Evolutionary conservation across 2,888 invertebrate genomes (phyloP), one percentile per base, ranked within the genome.

Genomic region (Andrena trimmerana): DNA sequence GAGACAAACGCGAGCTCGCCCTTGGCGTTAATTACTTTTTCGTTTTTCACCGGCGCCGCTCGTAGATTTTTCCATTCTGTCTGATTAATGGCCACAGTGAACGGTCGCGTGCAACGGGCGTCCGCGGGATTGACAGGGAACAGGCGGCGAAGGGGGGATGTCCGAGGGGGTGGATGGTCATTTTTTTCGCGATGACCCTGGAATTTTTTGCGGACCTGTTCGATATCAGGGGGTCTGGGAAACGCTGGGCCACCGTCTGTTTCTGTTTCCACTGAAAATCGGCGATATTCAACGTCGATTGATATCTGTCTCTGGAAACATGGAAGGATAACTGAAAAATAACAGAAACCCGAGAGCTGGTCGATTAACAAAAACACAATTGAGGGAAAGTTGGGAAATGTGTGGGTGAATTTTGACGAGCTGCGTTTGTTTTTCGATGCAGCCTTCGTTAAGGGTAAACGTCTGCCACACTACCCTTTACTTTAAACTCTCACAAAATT

Each of bases 21-120:
- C 59, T 62, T 66, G 42, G 16, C 68, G 68, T 81, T 83, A 81
- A 83, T 83, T 81, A 81, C 81, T 83, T 83, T 83, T 65, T 81
- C 63, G 65, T 68, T 72, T 83, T 74, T 78, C 6, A 60, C 27
- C 20, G 50, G 59, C 54, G 66, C 48, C 50, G 68, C 31, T 62
- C 52, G 69, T 27, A 54, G 81, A 75, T 69, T 75, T 73, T 69
- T 69, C 68, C 80, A 75, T 80, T 74, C 57, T 69, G 42, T 16
- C 59, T 73, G 81, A 80, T 81, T 80, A 81, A 81, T 80, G 81
- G 68, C 68, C 62, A 48, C 54, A 62, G 63, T 65, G 65, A 80
- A 80, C 57, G 67, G 27, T 62, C 50, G 72, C 79, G 66, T 60
- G 65, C 80, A 78, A 60, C 50, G 20, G 71, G 70, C 78, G 57